Conservation (phyloP, 2,888 invertebrate species). For the Eupeodes luniger region DNA sequence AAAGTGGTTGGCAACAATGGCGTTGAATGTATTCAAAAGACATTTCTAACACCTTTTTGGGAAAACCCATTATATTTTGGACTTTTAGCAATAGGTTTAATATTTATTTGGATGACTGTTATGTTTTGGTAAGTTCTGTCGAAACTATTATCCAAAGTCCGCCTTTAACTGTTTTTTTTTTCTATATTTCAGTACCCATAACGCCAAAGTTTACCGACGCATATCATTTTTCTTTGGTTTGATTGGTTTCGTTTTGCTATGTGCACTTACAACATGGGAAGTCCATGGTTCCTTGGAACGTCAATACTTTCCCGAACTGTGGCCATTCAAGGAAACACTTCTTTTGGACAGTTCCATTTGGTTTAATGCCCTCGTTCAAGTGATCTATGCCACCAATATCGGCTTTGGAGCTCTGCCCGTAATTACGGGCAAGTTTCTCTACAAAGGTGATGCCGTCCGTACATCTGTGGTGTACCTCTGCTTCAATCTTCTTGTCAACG, state of each 20-base stretch:
- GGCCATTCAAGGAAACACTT: conserved; percentile 79
- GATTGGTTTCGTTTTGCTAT: conserved; percentile 80
- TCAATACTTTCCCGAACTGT: conserved; percentile 82
- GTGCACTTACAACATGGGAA: conserved; percentile 83
- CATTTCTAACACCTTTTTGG: conserved; percentile 84
- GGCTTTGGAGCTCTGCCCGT: conserved; percentile 83
- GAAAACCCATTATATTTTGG: conserved; percentile 83
- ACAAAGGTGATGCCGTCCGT: conserved; percentile 84
- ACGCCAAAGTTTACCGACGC: conserved; percentile 82
- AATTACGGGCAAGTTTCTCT: conserved; percentile 84
- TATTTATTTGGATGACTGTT: conserved; percentile 83
- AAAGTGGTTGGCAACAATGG: conserved; percentile 81
- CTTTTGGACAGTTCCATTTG: conserved; percentile 82
- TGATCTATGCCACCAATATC: conserved; percentile 83
- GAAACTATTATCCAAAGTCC: too few relatives aligned
- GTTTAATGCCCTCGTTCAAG: conserved; percentile 84
- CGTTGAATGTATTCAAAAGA: conserved; percentile 83
- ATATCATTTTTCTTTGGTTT: conserved; percentile 82
- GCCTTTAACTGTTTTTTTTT: conserved; percentile 11
- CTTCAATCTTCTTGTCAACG: conserved; percentile 83
- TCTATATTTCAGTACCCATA: conserved; percentile 81
- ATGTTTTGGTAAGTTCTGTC: conserved; percentile 29
- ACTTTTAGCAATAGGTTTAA: conserved; percentile 82
- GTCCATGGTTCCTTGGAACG: conserved; percentile 81
- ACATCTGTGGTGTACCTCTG: conserved; percentile 84